These are phyloP conservation scores for Beris chalybata DNA, from an alignment of 2,888 invertebrate species.

Conservation along the genomic window DNA sequence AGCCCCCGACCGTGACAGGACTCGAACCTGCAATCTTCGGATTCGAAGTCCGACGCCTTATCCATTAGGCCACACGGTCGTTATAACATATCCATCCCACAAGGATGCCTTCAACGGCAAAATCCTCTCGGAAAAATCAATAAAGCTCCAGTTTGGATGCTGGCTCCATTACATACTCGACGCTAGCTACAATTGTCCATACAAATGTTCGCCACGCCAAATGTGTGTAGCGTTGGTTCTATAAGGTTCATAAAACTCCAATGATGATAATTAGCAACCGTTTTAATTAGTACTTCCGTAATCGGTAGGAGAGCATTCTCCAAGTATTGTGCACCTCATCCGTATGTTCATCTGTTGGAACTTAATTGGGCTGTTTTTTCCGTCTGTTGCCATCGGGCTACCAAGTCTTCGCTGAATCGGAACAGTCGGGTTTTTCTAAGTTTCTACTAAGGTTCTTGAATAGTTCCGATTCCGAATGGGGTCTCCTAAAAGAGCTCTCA, in stretches of 20 bases:
- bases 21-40: conserved; percentile 58
- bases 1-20: conserved; percentile 55
- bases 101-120: not conserved
- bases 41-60: conserved; percentile 58
- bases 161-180: not conserved
- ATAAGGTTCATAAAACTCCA: not conserved
- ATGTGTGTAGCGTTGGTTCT: not conserved
- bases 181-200: not conserved
- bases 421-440: not conserved
- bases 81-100: not conserved
- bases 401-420: not conserved
- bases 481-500: no score
- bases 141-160: conserved; percentile 25
- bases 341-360: not conserved
- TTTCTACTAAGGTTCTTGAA: no score
- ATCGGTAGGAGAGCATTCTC: conserved; percentile 4
- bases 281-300: conserved; percentile 33
- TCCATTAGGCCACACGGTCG: conserved; percentile 57
- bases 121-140: conserved; percentile 16
- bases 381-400: no score
- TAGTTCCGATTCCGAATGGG: no score
- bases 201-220: not conserved
- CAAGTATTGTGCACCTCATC: conserved; percentile 5
- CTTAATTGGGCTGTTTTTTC: conserved; percentile 10
- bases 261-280: conserved; percentile 15